Conservation (phyloP, 2,888 invertebrate genomes). For the Tricholauxania praeusta region DNA sequence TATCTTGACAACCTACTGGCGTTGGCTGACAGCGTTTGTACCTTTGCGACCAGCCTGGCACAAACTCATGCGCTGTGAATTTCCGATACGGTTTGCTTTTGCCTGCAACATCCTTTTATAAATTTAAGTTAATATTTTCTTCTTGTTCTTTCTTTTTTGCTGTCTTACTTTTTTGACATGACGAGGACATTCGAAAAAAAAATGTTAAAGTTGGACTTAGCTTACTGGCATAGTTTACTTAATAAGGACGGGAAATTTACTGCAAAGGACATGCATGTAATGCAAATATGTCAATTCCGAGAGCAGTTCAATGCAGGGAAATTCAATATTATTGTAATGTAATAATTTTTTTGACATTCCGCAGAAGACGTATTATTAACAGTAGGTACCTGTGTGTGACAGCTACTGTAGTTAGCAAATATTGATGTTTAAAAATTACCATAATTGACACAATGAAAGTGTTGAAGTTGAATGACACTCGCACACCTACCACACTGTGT, state of each 20-base stretch:
- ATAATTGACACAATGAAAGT: too few relatives aligned
- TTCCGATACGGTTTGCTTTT: neutral
- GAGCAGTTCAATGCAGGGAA: constrained; percentile 51
- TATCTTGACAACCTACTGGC: constrained; percentile 7
- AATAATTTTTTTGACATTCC: too few relatives aligned
- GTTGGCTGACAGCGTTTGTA: neutral
- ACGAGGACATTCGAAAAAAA: constrained; percentile 15
- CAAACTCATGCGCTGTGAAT: neutral
- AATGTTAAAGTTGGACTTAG: constrained; percentile 11
- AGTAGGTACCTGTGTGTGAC: too few relatives aligned
- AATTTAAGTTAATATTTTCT: too few relatives aligned
- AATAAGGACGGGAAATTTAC: neutral
- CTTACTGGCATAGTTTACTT: constrained; percentile 1
- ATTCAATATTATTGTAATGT: constrained; percentile 53
- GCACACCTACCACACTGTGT: too few relatives aligned
- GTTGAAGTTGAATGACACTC: too few relatives aligned
- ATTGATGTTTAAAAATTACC: too few relatives aligned
- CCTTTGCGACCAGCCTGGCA: neutral
- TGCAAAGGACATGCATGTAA: constrained; percentile 35
- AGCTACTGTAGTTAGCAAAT: too few relatives aligned
- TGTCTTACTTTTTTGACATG: constrained; percentile 8
- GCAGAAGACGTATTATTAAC: too few relatives aligned
- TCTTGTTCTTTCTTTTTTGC: too few relatives aligned
- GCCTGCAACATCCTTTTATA: too few relatives aligned
- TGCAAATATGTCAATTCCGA: constrained; percentile 50